These are phyloP conservation scores for Xiphias gladius DNA, from an alignment of 2,113 vertebrate species.

Conservation along the genomic window DNA sequence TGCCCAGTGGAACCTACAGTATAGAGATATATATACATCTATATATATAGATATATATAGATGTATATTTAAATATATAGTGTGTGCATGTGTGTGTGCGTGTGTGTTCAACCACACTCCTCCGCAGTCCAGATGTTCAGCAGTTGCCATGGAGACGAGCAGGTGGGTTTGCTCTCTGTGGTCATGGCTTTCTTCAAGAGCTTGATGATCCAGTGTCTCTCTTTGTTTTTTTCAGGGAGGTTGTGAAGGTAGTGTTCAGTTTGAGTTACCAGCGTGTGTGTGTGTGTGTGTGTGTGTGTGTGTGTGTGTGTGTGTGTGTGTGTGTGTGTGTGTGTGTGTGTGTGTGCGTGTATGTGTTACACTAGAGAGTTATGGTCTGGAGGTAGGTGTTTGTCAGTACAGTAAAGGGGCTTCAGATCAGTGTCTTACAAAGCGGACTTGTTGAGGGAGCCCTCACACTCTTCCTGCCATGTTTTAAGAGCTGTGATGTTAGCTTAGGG, in stretches of 20 bases:
- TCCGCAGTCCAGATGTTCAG: slow-evolving; percentile 61
- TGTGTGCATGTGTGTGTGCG: neutral
- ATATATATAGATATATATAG: neutral
- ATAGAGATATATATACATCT: slow-evolving; percentile 2
- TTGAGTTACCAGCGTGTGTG: slow-evolving; percentile 11
- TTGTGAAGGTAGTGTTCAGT: slow-evolving; percentile 36
- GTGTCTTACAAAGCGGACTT: slow-evolving; percentile 2
- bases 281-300: slow-evolving; percentile 19
- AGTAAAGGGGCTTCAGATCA: slow-evolving; percentile 47
- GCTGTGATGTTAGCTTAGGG: slow-evolving; percentile 37
- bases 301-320: slow-evolving; percentile 19
- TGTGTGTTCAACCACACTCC: slow-evolving; percentile 24
- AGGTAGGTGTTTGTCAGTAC: slow-evolving; percentile 75
- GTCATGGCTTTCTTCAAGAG: slow-evolving; percentile 48
- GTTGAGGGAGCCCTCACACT: slow-evolving; percentile 9
- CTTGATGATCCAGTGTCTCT: slow-evolving; percentile 63
- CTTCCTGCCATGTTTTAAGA: slow-evolving; percentile 13
- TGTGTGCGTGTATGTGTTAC: slow-evolving; percentile 12
- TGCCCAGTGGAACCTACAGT: slow-evolving; percentile 35
- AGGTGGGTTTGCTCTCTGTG: slow-evolving; percentile 48
- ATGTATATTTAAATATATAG: slow-evolving; percentile 1
- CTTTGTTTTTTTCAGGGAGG: slow-evolving; percentile 9
- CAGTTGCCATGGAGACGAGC: slow-evolving; percentile 68
- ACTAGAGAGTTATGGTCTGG: slow-evolving; percentile 25
- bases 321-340: slow-evolving; percentile 19